Percentiles rank a stretch among this genome's conserved stretches.
Evolutionary conservation across 2,888 invertebrate species (phyloP).

Genomic region (Melangyna quadrimaculata): DNA sequence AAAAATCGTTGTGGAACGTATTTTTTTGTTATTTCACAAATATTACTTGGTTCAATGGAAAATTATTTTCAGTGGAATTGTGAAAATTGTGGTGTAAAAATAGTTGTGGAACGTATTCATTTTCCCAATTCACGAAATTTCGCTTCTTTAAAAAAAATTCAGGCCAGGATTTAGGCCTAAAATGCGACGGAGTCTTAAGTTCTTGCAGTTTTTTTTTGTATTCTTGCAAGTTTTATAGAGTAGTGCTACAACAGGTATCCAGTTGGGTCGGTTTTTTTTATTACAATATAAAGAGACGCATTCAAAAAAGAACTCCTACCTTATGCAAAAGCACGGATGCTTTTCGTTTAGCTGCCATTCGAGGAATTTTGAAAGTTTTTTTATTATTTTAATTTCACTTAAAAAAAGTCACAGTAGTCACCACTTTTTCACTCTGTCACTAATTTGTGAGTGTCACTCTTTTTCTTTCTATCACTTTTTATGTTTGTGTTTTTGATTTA

Average conservation of each 20-base stretch:
- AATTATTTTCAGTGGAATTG: no score
- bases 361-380: conserved; percentile 59
- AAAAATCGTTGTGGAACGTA: no score
- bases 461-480: neutral
- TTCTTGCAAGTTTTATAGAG: no score
- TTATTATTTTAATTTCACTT: neutral
- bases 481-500: neutral
- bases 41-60: no score
- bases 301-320: conserved; percentile 76
- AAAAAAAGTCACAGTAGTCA: neutral
- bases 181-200: no score
- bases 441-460: neutral
- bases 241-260: conserved; percentile 10
- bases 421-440: neutral
- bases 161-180: no score
- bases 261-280: neutral
- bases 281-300: neutral
- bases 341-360: conserved; percentile 81
- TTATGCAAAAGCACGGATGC: conserved; percentile 81
- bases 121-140: no score
- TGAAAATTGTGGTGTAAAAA: no score
- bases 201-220: no score
- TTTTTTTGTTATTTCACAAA: no score
- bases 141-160: no score
- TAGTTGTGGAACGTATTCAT: no score